These are phyloP conservation scores for Puntigrus tetrazona DNA, from an alignment of 2,113 vertebrate genomes.

Conservation along the genomic window DNA sequence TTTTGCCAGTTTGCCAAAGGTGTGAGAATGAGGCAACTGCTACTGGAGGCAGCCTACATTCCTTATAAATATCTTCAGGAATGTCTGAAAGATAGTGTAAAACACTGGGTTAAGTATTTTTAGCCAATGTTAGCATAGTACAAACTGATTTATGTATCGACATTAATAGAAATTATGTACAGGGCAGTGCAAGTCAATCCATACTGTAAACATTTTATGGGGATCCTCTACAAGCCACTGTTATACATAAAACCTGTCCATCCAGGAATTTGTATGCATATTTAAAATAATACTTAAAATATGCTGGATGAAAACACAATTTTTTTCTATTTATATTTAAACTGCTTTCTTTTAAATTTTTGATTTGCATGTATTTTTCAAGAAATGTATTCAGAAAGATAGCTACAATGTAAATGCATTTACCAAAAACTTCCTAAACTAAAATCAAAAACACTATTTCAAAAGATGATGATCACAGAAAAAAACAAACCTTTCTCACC, in stretches of 20 bases:
- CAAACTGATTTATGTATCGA: conserved; percentile 40
- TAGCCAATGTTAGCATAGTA: neutral
- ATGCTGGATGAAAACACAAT: too few species aligned
- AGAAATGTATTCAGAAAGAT: too few species aligned
- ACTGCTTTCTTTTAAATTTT: too few species aligned
- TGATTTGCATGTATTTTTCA: too few species aligned
- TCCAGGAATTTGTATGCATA: neutral
- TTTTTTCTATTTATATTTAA: too few species aligned
- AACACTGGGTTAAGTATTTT: conserved; percentile 12
- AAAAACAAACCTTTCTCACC: too few species aligned
- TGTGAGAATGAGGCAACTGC: conserved; percentile 34
- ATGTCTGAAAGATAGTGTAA: neutral
- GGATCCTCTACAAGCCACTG: neutral
- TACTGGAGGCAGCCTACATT: neutral
- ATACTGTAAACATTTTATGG: conserved; percentile 12
- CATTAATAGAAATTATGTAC: neutral
- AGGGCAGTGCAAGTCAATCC: neutral
- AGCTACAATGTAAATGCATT: too few species aligned
- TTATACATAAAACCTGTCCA: neutral
- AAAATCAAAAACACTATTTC: too few species aligned
- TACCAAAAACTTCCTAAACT: too few species aligned
- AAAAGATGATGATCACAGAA: too few species aligned
- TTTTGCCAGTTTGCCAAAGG: neutral
- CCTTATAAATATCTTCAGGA: neutral
- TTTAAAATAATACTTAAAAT: neutral